phyloP scores from a whole-genome alignment of 2,888 invertebrate species.

The Tromatobia lineatoria region DNA sequence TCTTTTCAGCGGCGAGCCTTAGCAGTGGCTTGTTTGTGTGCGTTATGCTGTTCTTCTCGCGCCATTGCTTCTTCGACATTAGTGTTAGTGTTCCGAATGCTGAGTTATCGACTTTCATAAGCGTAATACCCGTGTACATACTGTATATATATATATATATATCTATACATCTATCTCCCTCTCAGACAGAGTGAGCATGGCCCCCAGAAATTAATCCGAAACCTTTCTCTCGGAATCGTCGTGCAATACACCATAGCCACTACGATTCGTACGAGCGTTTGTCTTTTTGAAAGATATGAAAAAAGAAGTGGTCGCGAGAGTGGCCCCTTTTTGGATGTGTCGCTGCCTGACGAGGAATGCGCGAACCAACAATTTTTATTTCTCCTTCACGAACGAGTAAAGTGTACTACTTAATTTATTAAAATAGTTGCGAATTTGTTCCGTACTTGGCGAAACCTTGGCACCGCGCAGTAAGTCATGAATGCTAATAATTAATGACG shows the following conservation, averaged over 20 bases:
- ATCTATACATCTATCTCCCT: neutral
- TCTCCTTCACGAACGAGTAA: constrained; percentile 81
- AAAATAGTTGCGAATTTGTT: constrained; percentile 78
- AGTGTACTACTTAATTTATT: constrained; percentile 81
- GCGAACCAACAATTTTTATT: constrained; percentile 81
- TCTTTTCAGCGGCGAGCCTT: constrained; percentile 20
- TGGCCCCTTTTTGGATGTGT: constrained; percentile 48
- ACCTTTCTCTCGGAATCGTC: constrained; percentile 22
- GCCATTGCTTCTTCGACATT: constrained; percentile 26
- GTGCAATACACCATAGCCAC: neutral
- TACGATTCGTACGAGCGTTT: neutral
- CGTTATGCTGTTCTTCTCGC: constrained; percentile 17
- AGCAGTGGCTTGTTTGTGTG: neutral
- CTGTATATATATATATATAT: neutral
- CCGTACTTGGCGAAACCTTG: constrained; percentile 26
- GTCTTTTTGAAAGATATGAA: constrained; percentile 52
- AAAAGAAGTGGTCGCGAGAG: constrained; percentile 53
- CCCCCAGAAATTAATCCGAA: constrained; percentile 14
- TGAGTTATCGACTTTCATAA: constrained; percentile 20
- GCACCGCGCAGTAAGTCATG: constrained; percentile 57
- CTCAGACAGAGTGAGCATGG: constrained; percentile 2
- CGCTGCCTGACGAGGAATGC: constrained; percentile 83
- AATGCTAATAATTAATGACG: constrained; percentile 38
- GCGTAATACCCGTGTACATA: constrained; percentile 26
- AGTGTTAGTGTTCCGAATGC: constrained; percentile 29